Percentiles rank a stretch among this genome's conserved stretches.
Evolutionary conservation across 2,113 vertebrate genomes (phyloP).

Genomic region (Oryzias javanicus): DNA sequence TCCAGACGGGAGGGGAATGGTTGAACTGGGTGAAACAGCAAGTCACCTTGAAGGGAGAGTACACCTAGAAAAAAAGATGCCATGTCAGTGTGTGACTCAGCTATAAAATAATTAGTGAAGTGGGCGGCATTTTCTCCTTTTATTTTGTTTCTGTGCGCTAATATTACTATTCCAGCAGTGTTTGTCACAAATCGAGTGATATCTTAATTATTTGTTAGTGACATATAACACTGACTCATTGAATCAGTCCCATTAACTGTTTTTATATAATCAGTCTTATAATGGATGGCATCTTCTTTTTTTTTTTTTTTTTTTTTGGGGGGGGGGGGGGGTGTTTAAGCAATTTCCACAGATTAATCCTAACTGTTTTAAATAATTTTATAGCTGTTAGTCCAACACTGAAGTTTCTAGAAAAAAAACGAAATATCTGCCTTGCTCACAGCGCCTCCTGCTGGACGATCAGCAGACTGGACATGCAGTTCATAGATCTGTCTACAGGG

Average conservation of each 20-base stretch:
- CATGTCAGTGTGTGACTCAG: conserved; percentile 65
- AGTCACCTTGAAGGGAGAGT: conserved; percentile 68
- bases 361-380: background rate
- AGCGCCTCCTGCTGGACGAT: conserved; percentile 39
- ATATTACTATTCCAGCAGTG: background rate
- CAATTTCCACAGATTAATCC: background rate
- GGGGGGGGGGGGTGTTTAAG: no score
- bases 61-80: conserved; percentile 53
- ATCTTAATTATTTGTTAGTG: background rate
- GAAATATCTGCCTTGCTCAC: background rate
- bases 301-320: no score
- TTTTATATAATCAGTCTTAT: no score
- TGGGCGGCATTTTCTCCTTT: conserved; percentile 23
- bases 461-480: background rate
- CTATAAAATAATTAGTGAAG: conserved; percentile 43
- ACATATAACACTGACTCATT: no score
- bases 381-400: conserved; percentile 1
- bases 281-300: no score
- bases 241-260: no score
- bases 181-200: background rate
- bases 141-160: background rate
- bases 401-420: conserved; percentile 47
- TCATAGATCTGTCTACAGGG: conserved; percentile 17
- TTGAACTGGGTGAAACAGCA: conserved; percentile 34
- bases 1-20: conserved; percentile 1